Base-by-base conservation (phyloP, 1,140 invertebrate genomes). In the Uloborus diversus region DNA sequence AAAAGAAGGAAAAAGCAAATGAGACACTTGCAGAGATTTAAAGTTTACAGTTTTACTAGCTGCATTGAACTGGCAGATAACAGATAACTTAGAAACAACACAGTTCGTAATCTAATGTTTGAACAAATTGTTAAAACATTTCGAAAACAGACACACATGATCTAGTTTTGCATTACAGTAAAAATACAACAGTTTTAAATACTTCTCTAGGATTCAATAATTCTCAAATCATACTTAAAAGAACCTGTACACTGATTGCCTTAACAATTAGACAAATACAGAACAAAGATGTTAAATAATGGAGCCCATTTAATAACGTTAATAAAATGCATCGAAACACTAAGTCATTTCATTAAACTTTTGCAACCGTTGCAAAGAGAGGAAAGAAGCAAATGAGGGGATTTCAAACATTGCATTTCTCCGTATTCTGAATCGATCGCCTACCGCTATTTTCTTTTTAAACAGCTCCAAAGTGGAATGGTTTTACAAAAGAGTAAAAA, bases 401-500 rank as follows among this genome's bases (percentile, higher is more conserved):
- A 42, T 42, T 42, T 42, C 37, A 42, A 42, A 42, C 17, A 42
- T 42, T 42, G 23, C n/a, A 51, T 51, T 11, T 51, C n/a, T 53
- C 23, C 3, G 1, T 14, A 53, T 53, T n/a, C 17, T 17, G 7
- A n/a, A 53, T 7, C 49, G 17, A 53, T 53, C 23, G 20, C n/a
- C n/a, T n/a, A n/a, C n/a, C n/a, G 23, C 9, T 42, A 42, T 42
- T 9, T 53, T 20, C 23, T 53, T 53, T 53, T 53, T 20, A 53
- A 20, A 53, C 17, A n/a, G 17, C n/a, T 53, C n/a, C 49, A 53
- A n/a, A 53, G 13, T 53, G 49, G 49, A 53, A 53, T 53, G 49
- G 49, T 53, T 53, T n/a, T 53, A 53, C 49, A 53, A 53, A 53
- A 53, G 11, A 53, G 49, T 53, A 53, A 53, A 53, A 53, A 53